Evolutionary conservation across 2,113 vertebrate genomes (phyloP), one percentile per base, ranked within the genome.

Genomic region (Malaclemys terrapin): DNA sequence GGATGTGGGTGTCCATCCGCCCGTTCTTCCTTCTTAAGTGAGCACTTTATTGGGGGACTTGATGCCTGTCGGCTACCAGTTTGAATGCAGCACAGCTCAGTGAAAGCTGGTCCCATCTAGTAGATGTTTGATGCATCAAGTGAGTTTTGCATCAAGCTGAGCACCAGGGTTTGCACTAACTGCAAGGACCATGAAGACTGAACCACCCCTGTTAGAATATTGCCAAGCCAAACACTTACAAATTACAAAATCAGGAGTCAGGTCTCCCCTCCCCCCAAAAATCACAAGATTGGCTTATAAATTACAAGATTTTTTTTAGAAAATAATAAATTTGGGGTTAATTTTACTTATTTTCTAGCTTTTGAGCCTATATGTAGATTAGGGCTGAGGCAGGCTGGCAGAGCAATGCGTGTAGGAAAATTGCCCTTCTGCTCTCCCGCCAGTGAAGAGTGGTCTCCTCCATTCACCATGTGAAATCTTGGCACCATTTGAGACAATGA

Each of bases 51-150:
- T 92, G 91, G 88, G 45, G 8, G 47, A 93, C 59, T 5, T 72
- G 78, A 84, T 89, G 80, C 75, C n/a, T n/a, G 65, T 72, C 38
- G n/a, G 83, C 59, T 82, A 38, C 80, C 91, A 87, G 84, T 96
- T 24, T 82, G 94, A 91, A 97, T 94, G 80, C 89, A 96, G 88
- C 54, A 19, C 90, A 94, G 4, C 38, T 87, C 95, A 94, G 91
- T 91, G 90, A 89, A 95, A 97, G 89, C 42, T 96, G 93, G 95
- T 97, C 97, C 93, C 95, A 95, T 94, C 87, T 87, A 95, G 90
- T 96, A 94, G 85, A 96, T 95, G 94, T 97, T 97, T 97, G 96
- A 97, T 96, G 82, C 88, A 96, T 96, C 62, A 82, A 94, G 84
- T 92, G 96, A 86, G 89, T 97, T 96, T 95, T 47, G 83, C 95